Evolutionary conservation across 2,113 vertebrate genomes (phyloP).

Genomic region (Marmota monax): DNA sequence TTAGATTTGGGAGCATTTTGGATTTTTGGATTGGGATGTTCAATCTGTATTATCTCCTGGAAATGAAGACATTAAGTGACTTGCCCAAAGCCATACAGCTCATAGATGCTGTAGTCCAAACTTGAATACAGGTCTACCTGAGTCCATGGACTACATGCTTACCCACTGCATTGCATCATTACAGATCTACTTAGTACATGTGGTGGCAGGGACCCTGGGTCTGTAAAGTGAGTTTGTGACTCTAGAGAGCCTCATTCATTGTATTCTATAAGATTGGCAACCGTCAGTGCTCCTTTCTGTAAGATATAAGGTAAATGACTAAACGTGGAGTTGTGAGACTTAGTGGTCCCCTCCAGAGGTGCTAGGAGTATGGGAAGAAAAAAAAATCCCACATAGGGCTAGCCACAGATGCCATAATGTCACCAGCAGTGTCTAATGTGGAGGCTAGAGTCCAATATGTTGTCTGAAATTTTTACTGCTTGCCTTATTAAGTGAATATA

Average conservation of each 20-base stretch:
- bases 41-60: background rate
- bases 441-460: background rate
- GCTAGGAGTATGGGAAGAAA: background rate
- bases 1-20: background rate
- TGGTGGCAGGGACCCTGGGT: background rate
- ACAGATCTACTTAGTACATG: accelerated
- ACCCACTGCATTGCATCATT: too few species aligned
- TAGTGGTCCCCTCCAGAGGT: background rate
- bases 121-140: background rate
- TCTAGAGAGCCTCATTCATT: background rate
- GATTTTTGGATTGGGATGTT: background rate
- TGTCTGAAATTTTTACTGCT: background rate
- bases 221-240: too few species aligned
- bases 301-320: background rate
- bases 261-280: background rate
- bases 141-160: background rate
- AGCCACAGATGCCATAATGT: accelerated
- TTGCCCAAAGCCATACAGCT: background rate
- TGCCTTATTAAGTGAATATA: background rate
- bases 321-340: background rate
- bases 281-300: background rate
- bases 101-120: background rate
- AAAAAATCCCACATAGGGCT: accelerated
- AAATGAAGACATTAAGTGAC: background rate
- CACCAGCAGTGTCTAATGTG: too few species aligned